phyloP scores from a whole-genome alignment of 2,113 vertebrate species.

The Poeciliopsis occidentalis region DNA sequence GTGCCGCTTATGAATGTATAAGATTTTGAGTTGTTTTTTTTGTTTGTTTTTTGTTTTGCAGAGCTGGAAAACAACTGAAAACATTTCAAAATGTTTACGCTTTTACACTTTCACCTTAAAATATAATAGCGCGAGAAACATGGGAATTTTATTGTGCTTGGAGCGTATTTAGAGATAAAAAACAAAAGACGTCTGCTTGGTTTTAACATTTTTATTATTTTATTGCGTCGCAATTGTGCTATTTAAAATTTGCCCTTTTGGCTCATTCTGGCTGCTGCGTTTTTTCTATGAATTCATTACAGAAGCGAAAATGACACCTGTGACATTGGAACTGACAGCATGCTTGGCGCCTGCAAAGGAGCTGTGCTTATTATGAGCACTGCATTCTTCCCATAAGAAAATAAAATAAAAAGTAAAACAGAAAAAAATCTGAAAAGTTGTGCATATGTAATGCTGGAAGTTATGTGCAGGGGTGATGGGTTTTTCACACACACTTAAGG shows the following conservation, averaged over 20 bases:
- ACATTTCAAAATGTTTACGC: background rate
- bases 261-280: constrained; percentile 37
- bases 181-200: background rate
- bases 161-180: background rate
- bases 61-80: background rate
- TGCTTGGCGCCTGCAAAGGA: constrained; percentile 46
- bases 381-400: constrained; percentile 31
- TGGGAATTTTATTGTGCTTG: background rate
- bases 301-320: constrained; percentile 57
- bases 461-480: constrained; percentile 13
- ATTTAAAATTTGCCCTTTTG: constrained; percentile 7
- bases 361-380: constrained; percentile 57
- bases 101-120: background rate
- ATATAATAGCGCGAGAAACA: background rate
- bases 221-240: background rate
- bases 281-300: constrained; percentile 38
- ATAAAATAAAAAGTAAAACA: background rate
- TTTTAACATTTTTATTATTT: background rate
- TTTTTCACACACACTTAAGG: constrained; percentile 38
- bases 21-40: background rate
- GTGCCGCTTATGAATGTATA: background rate
- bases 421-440: constrained; percentile 32
- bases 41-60: background rate
- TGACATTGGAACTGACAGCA: constrained; percentile 69
- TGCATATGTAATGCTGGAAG: constrained; percentile 31